Conservation (phyloP, 1,140 invertebrate species). For the Cyclina sinensis region DNA sequence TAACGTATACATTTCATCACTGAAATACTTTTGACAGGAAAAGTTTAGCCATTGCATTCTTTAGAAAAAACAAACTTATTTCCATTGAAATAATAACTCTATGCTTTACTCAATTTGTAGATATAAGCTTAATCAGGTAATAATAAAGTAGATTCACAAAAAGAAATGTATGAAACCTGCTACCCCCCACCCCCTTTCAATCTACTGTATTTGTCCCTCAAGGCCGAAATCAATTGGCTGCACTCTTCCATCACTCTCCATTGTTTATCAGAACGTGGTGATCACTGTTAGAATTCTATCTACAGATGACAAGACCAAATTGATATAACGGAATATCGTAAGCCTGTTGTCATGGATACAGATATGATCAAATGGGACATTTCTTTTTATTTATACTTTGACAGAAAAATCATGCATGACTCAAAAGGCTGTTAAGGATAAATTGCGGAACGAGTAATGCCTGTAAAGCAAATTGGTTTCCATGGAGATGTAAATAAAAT, state of each 20-base stretch:
- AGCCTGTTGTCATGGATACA: constrained; percentile 36
- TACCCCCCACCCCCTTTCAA: too few species aligned
- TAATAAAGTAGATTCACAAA: too few species aligned
- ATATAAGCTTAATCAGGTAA: too few species aligned
- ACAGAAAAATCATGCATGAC: constrained; percentile 58
- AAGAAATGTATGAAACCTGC: too few species aligned
- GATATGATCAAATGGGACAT: constrained; percentile 51
- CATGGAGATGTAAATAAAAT: constrained; percentile 61
- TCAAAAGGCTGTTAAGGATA: constrained; percentile 29
- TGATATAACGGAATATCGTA: constrained; percentile 48
- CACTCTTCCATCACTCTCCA: background rate
- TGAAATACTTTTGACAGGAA: too few species aligned
- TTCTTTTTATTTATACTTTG: constrained; percentile 44
- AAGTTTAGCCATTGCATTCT: too few species aligned
- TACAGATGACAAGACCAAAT: constrained; percentile 50
- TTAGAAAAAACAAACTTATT: too few species aligned
- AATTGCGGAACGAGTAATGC: constrained; percentile 34
- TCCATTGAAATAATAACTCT: too few species aligned
- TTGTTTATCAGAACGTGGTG: background rate
- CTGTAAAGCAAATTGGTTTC: constrained; percentile 41
- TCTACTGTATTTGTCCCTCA: background rate
- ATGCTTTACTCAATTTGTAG: too few species aligned
- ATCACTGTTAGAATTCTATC: constrained; percentile 11
- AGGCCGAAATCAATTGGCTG: background rate
- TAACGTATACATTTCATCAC: too few species aligned